These are phyloP conservation scores for Pterocles orientalis DNA, from an alignment of 2,113 vertebrate species.

Conservation along the genomic window DNA sequence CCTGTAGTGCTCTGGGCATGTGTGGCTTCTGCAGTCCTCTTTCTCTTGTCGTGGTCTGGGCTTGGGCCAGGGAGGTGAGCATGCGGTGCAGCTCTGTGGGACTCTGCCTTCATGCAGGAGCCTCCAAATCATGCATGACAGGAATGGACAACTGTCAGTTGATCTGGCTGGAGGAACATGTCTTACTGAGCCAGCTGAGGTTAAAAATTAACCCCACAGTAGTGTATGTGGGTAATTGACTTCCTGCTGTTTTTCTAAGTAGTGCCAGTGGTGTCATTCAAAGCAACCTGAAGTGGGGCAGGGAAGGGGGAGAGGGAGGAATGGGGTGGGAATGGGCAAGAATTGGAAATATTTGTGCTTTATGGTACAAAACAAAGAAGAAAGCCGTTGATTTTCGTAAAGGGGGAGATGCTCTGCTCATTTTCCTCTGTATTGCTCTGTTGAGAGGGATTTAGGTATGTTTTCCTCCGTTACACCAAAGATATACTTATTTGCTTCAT, in stretches of 20 bases:
- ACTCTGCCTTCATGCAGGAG: neutral
- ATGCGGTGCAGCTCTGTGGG: neutral
- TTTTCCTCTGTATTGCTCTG: neutral
- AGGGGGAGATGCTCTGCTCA: neutral
- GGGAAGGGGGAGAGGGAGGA: neutral
- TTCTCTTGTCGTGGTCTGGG: neutral
- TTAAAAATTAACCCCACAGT: slow-evolving; percentile 5
- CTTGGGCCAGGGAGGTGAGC: neutral
- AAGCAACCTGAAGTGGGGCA: fast-evolving
- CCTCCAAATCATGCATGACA: neutral
- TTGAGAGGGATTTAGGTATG: neutral
- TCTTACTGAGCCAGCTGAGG: neutral
- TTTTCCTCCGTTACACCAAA: neutral
- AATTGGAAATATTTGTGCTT: neutral
- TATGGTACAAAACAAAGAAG: neutral
- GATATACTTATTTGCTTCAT: neutral
- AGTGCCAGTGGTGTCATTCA: neutral
- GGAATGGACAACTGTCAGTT: neutral
- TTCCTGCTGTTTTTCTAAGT: slow-evolving; percentile 8
- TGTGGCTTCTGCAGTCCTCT: neutral
- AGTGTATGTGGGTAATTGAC: neutral
- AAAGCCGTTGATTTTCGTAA: neutral
- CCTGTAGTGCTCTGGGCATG: neutral
- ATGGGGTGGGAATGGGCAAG: neutral
- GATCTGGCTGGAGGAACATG: neutral